These are phyloP conservation scores for Hirtodrosophila alboralis DNA, from an alignment of 2,888 invertebrate species.

Conservation along the genomic window DNA sequence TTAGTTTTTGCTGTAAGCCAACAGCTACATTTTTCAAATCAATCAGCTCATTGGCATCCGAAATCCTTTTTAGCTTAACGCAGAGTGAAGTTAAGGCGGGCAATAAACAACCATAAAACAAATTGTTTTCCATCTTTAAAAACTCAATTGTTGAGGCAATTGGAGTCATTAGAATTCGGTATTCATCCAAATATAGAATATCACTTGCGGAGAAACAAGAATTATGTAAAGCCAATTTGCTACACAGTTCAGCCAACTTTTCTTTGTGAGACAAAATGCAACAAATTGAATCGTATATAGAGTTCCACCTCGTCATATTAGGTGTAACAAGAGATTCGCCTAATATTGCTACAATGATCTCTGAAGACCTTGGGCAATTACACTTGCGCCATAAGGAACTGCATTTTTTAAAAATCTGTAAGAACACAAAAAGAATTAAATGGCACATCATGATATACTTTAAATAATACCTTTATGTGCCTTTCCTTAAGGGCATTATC, in stretches of 20 bases:
- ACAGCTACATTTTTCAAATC: constrained; percentile 27
- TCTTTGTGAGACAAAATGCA: constrained; percentile 35
- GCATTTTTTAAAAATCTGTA: constrained; percentile 41
- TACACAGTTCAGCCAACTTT: constrained; percentile 30
- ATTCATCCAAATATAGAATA: constrained; percentile 46
- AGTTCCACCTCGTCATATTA: constrained; percentile 23
- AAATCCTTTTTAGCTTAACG: constrained; percentile 39
- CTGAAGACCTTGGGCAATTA: constrained; percentile 9
- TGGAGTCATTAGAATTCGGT: constrained; percentile 33
- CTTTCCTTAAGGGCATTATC: constrained; percentile 22
- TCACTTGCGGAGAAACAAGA: constrained; percentile 36
- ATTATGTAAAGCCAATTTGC: constrained; percentile 28
- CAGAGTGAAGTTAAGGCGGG: constrained; percentile 45
- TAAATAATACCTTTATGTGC: constrained; percentile 40
- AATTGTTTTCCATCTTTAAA: constrained; percentile 33
- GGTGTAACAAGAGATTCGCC: constrained; percentile 14
- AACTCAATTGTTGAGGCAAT: constrained; percentile 42
- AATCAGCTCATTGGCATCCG: constrained; percentile 20
- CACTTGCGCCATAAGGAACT: constrained; percentile 37
- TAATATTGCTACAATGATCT: constrained; percentile 11
- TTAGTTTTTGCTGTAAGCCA: constrained; percentile 22
- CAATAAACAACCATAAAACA: constrained; percentile 43
- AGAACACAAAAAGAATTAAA: neutral
- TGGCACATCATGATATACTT: no score
- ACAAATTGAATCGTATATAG: constrained; percentile 44